Evolutionary conservation across 2,113 vertebrate species (phyloP).

Genomic region (Neofelis nebulosa): DNA sequence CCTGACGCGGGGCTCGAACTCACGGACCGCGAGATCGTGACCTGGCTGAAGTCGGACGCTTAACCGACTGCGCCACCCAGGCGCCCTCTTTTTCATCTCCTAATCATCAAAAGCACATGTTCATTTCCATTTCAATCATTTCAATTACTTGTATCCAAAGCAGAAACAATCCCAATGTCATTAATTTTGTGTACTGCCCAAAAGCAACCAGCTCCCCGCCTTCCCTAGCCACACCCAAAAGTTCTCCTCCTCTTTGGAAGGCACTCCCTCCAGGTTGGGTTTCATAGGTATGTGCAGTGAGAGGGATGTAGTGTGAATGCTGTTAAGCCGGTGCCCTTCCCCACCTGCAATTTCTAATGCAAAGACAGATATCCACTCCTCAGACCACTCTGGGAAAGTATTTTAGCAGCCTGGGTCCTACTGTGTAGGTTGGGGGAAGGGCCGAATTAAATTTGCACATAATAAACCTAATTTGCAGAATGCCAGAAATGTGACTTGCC

Average conservation of each 20-base stretch:
- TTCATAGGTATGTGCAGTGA: neutral
- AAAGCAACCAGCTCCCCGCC: constrained; percentile 3
- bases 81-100: constrained; percentile 63
- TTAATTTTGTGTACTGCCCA: constrained; percentile 53
- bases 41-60: no score
- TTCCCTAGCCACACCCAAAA: neutral
- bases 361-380: neutral
- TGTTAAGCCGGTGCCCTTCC: neutral
- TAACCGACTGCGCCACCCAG: no score
- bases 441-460: neutral
- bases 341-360: neutral
- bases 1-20: no score
- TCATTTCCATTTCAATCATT: constrained; percentile 72
- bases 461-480: neutral
- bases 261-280: neutral
- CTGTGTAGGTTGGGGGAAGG: neutral
- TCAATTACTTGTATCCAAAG: constrained; percentile 68
- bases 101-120: constrained; percentile 68
- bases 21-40: no score
- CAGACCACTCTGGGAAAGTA: neutral
- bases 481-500: neutral
- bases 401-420: neutral
- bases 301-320: neutral
- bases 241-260: neutral
- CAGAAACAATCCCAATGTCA: constrained; percentile 47